Evolutionary conservation across 2,888 invertebrate species (phyloP), one percentile per base, ranked within the genome.

Genomic region (Zootermopsis nevadensis): DNA sequence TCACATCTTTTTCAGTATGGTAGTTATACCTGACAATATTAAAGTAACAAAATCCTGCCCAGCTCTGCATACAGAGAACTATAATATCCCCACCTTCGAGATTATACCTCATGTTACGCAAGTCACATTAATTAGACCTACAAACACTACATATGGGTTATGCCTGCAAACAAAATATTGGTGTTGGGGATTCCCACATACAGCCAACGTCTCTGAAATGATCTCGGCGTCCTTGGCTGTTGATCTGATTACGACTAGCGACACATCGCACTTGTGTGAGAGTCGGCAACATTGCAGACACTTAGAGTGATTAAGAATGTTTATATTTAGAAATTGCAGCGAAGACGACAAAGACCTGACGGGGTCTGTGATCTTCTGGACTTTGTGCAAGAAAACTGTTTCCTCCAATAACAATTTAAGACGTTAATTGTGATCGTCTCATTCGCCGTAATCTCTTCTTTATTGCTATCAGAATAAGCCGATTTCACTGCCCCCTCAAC

Each of bases 101-200:
- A 67, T 31, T 19, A 31, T 7, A 67, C 27, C 30, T 67, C 67
- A 1, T 67, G n/a, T 67, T 67, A 67, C 67, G 30, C 67, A 67
- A 67, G 67, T 67, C 1, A 67, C 7, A 67, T 67, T 67, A 67
- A 67, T 67, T 67, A 67, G 30, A 22, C 12, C 67, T 67, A n/a
- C 30, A 67, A 67, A 27, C 30, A 24, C 27, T 27, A 27, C 30
- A 67, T 19, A 67, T 8, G 27, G 31, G 30, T 19, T 19, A 6
- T 67, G 30, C 31, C 30, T 6, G 31, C 67, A n/a, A 66, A 2
- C 24, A 6, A 67, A 67, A 30, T 67, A 30, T 67, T 67, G 67
- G 31, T 2, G 19, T 2, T 8, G 8, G 67, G 15, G 10, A 27
- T 30, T n/a, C 67, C 27, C 12, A 2, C 30, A 6, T 8, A 6